Evolutionary conservation across 92 coral and sea anemone genomes (phyloP).

Genomic region (Virgularia gustaviana): DNA sequence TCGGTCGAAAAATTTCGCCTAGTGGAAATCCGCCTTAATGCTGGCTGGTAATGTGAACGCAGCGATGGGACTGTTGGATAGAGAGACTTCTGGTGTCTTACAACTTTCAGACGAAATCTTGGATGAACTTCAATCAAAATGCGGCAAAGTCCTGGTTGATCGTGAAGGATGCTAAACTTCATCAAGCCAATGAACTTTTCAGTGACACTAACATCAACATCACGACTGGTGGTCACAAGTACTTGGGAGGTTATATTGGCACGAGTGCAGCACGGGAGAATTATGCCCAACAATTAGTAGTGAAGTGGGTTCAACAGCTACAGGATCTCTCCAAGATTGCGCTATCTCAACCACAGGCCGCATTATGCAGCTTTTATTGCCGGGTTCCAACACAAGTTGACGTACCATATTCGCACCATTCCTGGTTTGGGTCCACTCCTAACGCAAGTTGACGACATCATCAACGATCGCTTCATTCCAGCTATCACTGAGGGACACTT

Average conservation of each 20-base stretch:
- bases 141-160: slow-evolving; percentile 5
- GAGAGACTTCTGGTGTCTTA: slow-evolving; percentile 16
- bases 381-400: slow-evolving; percentile 4
- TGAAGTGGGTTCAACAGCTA: slow-evolving; percentile 1
- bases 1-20: too few species aligned
- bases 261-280: neutral
- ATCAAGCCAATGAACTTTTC: slow-evolving; percentile 4
- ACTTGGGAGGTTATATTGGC: slow-evolving; percentile 8
- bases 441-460: slow-evolving; percentile 3
- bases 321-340: slow-evolving; percentile 11
- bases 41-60: slow-evolving; percentile 41
- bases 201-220: slow-evolving; percentile 8
- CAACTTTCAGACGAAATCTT: too few species aligned
- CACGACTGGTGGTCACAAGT: neutral
- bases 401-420: neutral
- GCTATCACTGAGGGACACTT: slow-evolving; percentile 23
- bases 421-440: slow-evolving; percentile 1
- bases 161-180: neutral
- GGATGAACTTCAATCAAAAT: too few species aligned
- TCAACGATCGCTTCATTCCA: neutral
- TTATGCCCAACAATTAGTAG: neutral
- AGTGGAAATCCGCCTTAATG: too few species aligned
- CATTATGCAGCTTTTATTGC: slow-evolving; percentile 6
- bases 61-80: slow-evolving; percentile 24
- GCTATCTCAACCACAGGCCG: slow-evolving; percentile 9